Evolutionary conservation across 2,113 vertebrate species (phyloP).

Genomic region (Bostrychus sinensis): DNA sequence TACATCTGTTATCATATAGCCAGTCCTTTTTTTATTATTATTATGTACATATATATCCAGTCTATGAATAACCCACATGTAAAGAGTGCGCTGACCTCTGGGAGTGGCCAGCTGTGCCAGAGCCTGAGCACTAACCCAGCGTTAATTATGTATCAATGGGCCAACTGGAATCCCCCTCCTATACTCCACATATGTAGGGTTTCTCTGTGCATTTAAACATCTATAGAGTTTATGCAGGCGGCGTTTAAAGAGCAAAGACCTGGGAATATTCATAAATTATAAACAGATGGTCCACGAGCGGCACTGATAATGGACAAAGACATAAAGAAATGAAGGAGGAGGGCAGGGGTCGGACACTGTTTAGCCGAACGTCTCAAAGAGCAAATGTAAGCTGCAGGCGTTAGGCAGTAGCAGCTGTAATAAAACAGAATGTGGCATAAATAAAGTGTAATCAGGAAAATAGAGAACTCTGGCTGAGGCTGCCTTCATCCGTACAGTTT

Average conservation of each 20-base stretch:
- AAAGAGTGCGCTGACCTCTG: constrained; percentile 56
- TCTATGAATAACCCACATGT: not conserved
- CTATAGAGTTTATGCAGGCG: constrained; percentile 63
- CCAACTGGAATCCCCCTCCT: constrained; percentile 72
- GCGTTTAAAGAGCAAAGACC: constrained; percentile 59
- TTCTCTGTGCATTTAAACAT: constrained; percentile 68
- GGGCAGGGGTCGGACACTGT: too few species aligned
- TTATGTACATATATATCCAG: not conserved
- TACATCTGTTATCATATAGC: not conserved
- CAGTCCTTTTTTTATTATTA: not conserved
- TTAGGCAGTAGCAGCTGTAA: too few species aligned
- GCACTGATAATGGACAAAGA: constrained; percentile 52
- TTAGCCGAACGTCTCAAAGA: too few species aligned
- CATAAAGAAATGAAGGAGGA: constrained; percentile 7
- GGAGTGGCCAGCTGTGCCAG: constrained; percentile 74
- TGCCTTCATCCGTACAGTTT: too few species aligned
- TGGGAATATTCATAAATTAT: constrained; percentile 71
- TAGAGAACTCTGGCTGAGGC: too few species aligned
- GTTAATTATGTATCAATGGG: constrained; percentile 79
- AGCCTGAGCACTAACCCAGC: constrained; percentile 65
- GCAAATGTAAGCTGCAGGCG: too few species aligned
- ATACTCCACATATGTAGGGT: constrained; percentile 66
- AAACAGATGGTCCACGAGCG: constrained; percentile 69
- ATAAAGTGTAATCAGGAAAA: too few species aligned
- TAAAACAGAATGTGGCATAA: too few species aligned